Percentiles rank a stretch among this genome's conserved stretches.
Evolutionary conservation across 2,888 invertebrate genomes (phyloP).

Genomic region (Acholoe squamosa): DNA sequence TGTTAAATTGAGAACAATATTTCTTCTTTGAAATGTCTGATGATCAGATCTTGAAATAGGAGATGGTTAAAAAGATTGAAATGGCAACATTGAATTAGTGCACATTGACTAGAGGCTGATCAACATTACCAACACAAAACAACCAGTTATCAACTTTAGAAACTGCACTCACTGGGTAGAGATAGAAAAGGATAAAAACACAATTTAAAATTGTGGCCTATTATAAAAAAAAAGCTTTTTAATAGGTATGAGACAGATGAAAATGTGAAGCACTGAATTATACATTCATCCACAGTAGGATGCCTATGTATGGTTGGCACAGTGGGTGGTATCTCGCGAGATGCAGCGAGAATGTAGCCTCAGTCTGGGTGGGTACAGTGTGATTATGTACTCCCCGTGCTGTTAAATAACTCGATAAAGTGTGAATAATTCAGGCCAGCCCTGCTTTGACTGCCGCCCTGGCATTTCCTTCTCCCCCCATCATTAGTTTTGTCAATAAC

Average conservation of each 20-base stretch:
- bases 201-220: no score
- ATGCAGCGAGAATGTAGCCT: neutral
- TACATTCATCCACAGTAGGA: neutral
- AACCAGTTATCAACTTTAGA: no score
- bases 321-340: conserved; percentile 18
- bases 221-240: neutral
- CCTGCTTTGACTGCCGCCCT: conserved; percentile 11
- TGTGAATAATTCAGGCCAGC: neutral
- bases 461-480: conserved; percentile 36
- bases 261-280: neutral
- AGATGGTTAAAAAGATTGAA: no score
- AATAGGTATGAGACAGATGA: neutral
- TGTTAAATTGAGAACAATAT: no score
- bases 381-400: neutral
- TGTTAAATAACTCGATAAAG: conserved; percentile 54
- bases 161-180: no score
- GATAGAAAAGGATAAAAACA: no score
- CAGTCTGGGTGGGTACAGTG: neutral
- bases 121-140: no score
- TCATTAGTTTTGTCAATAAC: conserved; percentile 46
- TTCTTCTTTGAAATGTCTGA: no score
- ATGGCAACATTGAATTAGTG: no score
- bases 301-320: neutral
- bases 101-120: no score
- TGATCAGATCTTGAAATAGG: no score